phyloP scores from a whole-genome alignment of 2,888 invertebrate genomes.

The Platycnemis pennipes region DNA sequence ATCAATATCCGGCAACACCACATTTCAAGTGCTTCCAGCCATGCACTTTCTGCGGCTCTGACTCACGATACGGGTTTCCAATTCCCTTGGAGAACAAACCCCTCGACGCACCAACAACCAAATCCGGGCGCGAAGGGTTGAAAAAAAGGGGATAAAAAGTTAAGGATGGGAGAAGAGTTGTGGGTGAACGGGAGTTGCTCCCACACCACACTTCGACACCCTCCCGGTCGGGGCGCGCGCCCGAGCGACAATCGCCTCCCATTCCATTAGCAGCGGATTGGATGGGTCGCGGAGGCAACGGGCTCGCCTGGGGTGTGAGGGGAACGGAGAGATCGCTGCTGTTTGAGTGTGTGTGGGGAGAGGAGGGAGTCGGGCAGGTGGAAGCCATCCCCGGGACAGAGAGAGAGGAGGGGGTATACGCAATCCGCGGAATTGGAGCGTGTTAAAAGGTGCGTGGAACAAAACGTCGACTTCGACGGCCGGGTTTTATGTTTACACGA shows the following conservation, averaged over 20 bases:
- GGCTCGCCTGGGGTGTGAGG: too few relatives aligned
- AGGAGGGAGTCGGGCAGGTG: background rate
- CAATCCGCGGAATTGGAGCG: constrained; percentile 28
- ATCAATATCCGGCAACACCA: too few relatives aligned
- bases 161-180: too few relatives aligned
- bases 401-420: background rate
- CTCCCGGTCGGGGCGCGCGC: background rate
- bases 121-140: too few relatives aligned
- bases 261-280: background rate
- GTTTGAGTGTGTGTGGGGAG: background rate
- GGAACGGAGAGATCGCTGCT: too few relatives aligned
- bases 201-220: background rate
- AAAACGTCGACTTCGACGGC: constrained; percentile 3
- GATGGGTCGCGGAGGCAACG: background rate
- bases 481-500: constrained; percentile 28
- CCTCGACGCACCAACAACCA: too few relatives aligned
- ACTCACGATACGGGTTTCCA: too few relatives aligned
- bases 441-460: background rate
- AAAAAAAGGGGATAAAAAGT: background rate
- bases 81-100: too few relatives aligned
- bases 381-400: too few relatives aligned
- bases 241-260: constrained; percentile 1
- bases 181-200: too few relatives aligned
- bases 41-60: too few relatives aligned
- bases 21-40: too few relatives aligned